Conservation (phyloP, 1,140 invertebrate genomes). For the Heliconius nattereri region DNA sequence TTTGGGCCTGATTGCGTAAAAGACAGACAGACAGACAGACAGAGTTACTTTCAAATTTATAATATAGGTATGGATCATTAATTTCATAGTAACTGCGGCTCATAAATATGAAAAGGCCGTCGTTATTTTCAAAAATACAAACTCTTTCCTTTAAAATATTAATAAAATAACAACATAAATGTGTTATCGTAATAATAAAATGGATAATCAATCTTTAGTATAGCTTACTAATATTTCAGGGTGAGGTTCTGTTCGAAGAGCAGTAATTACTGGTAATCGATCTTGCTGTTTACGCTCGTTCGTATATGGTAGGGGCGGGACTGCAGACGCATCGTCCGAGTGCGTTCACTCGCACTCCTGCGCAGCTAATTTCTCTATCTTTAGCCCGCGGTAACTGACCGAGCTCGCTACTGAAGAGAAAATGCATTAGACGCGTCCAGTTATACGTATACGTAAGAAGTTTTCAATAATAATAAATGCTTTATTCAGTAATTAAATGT, state of each 20-base stretch:
- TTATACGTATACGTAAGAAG: slow-evolving; percentile 59
- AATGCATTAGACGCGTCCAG: slow-evolving; percentile 74
- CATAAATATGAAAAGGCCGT: background rate
- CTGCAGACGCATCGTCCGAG: slow-evolving; percentile 43
- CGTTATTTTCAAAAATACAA: background rate
- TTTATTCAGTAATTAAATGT: no score
- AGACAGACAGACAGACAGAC: no score
- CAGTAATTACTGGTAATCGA: slow-evolving; percentile 77
- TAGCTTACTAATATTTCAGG: slow-evolving; percentile 56
- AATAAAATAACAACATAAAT: background rate
- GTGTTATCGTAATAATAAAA: slow-evolving; percentile 34
- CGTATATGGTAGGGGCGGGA: slow-evolving; percentile 65
- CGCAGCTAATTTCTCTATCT: slow-evolving; percentile 78
- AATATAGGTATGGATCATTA: no score
- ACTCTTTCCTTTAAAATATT: background rate
- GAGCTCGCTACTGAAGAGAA: slow-evolving; percentile 68
- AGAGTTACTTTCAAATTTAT: no score
- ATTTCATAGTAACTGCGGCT: no score
- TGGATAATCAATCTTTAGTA: slow-evolving; percentile 41
- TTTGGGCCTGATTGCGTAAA: no score
- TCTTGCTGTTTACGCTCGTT: slow-evolving; percentile 65
- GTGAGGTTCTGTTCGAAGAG: slow-evolving; percentile 50
- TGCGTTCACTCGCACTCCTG: slow-evolving; percentile 70
- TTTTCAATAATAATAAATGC: no score
- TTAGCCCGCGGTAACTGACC: slow-evolving; percentile 77